A percentile compares a stretch with the other conserved stretches of the same genome.
Evolutionary conservation across 2,797 vertebrate species (phyloP).

Genomic region (Clarias fuscus): DNA sequence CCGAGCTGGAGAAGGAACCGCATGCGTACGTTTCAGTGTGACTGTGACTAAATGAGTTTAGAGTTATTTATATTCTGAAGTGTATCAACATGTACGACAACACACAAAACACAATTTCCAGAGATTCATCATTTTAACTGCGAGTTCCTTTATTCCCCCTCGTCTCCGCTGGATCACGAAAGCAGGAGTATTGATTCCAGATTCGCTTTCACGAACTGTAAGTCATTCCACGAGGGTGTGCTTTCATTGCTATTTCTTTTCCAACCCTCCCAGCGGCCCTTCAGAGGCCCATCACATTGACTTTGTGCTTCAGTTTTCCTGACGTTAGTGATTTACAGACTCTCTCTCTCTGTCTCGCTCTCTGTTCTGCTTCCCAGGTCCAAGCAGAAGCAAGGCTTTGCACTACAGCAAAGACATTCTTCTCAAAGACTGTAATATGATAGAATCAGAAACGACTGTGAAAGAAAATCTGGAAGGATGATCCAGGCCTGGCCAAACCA

Average conservation of each 20-base stretch:
- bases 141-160: slow-evolving; percentile 53
- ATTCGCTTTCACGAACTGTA: slow-evolving; percentile 59
- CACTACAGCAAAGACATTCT: neutral
- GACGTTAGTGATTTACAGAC: slow-evolving; percentile 16
- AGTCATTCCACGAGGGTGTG: slow-evolving; percentile 58
- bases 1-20: slow-evolving; percentile 70
- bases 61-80: neutral
- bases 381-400: slow-evolving; percentile 18
- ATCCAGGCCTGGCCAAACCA: neutral
- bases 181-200: slow-evolving; percentile 60
- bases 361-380: slow-evolving; percentile 35
- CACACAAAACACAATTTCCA: slow-evolving; percentile 27
- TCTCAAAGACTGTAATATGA: neutral
- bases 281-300: slow-evolving; percentile 33
- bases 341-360: slow-evolving; percentile 24
- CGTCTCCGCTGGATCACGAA: slow-evolving; percentile 58
- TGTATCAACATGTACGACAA: slow-evolving; percentile 6
- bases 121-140: slow-evolving; percentile 58
- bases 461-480: slow-evolving; percentile 8
- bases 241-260: slow-evolving; percentile 55
- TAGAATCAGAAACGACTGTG: neutral
- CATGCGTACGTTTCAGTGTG: neutral
- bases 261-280: slow-evolving; percentile 37
- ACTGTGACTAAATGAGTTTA: neutral
- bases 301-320: slow-evolving; percentile 27